Percentiles rank a stretch among this genome's conserved stretches.
These are phyloP conservation scores for Thinocorus orbignyianus DNA, from an alignment of 2,113 vertebrate species.

Conservation along the genomic window DNA sequence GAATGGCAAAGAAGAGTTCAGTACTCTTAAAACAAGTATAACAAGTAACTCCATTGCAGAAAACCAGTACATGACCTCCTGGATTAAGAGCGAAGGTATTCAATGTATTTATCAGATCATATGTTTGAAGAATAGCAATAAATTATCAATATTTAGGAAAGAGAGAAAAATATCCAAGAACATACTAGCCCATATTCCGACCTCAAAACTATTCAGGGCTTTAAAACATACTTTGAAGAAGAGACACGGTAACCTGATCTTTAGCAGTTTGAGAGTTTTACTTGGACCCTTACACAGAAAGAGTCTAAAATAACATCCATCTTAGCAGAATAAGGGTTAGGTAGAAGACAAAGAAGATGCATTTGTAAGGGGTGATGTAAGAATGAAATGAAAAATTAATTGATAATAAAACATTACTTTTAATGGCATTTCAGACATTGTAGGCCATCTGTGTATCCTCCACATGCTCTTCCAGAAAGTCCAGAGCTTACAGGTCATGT, in stretches of 20 bases:
- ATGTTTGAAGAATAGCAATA: not conserved
- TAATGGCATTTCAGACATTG: not conserved
- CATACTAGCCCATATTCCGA: not conserved
- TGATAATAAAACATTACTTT: not conserved
- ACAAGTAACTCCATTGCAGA: not conserved
- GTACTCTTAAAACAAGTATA: not conserved
- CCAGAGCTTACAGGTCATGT: not conserved
- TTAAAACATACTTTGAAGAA: not conserved
- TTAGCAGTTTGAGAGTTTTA: not conserved
- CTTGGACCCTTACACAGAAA: not conserved
- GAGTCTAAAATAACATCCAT: not conserved
- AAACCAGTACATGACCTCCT: not conserved
- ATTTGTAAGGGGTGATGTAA: not conserved
- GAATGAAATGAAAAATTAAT: not conserved
- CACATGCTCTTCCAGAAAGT: not conserved
- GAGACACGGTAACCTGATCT: fast-evolving
- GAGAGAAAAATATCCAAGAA: not conserved
- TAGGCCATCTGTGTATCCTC: not conserved
- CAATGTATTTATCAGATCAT: not conserved
- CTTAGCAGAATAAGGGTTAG: not conserved
- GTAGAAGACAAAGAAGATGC: not conserved
- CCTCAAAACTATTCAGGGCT: not conserved
- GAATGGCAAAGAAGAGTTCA: not conserved
- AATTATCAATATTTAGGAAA: not conserved
- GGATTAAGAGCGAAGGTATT: not conserved